Percentiles rank a stretch among this genome's conserved stretches.
phyloP scores from a whole-genome alignment of 1,140 invertebrate genomes.

The Xylocopa sonorina region DNA sequence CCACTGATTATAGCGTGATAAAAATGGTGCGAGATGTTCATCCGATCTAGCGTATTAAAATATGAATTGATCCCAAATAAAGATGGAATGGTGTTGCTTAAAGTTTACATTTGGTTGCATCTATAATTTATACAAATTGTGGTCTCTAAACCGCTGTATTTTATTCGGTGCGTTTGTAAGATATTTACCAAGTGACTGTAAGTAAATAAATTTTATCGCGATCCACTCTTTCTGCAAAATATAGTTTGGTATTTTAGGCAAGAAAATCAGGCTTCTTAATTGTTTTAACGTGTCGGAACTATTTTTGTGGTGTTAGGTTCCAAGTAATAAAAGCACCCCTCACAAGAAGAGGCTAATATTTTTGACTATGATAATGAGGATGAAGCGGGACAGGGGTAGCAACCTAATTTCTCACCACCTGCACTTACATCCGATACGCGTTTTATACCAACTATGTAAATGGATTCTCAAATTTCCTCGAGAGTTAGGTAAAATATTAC shows the following conservation, averaged over 20 bases:
- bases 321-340: constrained; percentile 43
- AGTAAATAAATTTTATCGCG: too few species aligned
- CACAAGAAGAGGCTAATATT: constrained; percentile 36
- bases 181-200: too few species aligned
- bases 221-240: too few species aligned
- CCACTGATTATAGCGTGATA: constrained; percentile 57
- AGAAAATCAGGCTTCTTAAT: constrained; percentile 4
- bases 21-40: constrained; percentile 42
- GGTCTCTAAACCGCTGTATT: too few species aligned
- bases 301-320: constrained; percentile 27
- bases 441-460: constrained; percentile 59
- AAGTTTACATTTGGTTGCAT: too few species aligned
- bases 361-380: constrained; percentile 57
- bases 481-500: constrained; percentile 63
- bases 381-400: constrained; percentile 42
- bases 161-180: too few species aligned
- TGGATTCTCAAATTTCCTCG: constrained; percentile 70
- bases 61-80: too few species aligned
- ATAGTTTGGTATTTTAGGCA: too few species aligned
- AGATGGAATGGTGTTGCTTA: too few species aligned
- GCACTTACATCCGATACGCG: constrained; percentile 50
- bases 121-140: too few species aligned
- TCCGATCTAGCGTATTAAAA: constrained; percentile 12
- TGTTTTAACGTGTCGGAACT: not conserved
- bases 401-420: constrained; percentile 58